Conservation (phyloP, 2,888 invertebrate genomes). For the Luffia ferchaultella region DNA sequence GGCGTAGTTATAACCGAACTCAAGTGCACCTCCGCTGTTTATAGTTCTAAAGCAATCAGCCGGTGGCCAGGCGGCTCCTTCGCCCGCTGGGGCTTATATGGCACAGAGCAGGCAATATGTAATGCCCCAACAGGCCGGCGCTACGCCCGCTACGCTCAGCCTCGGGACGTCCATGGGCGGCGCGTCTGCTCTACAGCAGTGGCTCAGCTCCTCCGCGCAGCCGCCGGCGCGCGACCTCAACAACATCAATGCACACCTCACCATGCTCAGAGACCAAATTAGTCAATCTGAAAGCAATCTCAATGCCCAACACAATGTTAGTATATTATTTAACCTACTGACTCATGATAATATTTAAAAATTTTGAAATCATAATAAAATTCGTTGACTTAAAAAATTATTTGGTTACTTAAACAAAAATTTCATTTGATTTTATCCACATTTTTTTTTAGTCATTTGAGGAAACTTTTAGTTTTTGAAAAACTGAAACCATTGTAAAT, state of each 20-base stretch:
- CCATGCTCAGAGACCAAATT: conserved; percentile 88
- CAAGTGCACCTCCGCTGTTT: conserved; percentile 67
- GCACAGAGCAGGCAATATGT: conserved; percentile 67
- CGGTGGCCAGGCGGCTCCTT: conserved; percentile 59
- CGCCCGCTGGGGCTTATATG: conserved; percentile 62
- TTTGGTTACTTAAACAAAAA: neutral
- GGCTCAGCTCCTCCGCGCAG: conserved; percentile 22
- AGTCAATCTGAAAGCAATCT: conserved; percentile 96
- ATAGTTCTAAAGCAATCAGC: conserved; percentile 80
- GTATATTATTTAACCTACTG: too few species aligned
- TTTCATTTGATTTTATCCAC: too few species aligned
- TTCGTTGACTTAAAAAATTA: too few species aligned
- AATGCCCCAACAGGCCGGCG: conserved; percentile 61
- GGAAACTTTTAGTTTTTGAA: too few species aligned
- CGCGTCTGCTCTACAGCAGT: conserved; percentile 53
- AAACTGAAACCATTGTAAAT: too few species aligned
- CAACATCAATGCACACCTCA: conserved; percentile 70
- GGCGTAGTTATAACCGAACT: conserved; percentile 48
- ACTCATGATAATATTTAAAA: neutral
- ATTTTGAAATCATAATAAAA: too few species aligned
- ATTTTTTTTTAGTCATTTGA: too few species aligned
- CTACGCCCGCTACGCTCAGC: conserved; percentile 63
- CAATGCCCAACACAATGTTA: conserved; percentile 91
- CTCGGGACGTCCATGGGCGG: conserved; percentile 61
- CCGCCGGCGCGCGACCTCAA: conserved; percentile 29